These are phyloP conservation scores for Luperina nickerlii DNA, from an alignment of 2,888 invertebrate species.

Conservation along the genomic window DNA sequence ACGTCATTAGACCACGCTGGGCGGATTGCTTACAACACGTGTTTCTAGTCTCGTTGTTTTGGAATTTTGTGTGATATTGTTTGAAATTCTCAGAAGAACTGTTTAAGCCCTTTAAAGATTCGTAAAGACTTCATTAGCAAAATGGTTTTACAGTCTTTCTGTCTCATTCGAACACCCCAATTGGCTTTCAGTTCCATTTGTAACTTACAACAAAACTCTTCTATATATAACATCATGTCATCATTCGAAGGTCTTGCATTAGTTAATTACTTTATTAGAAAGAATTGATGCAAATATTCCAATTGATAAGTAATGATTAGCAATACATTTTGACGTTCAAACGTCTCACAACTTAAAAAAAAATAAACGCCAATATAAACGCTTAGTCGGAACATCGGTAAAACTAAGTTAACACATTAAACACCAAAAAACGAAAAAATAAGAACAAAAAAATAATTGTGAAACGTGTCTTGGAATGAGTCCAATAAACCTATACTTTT, in stretches of 20 bases:
- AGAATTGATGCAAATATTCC: neutral
- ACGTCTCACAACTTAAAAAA: no score
- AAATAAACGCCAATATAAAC: neutral
- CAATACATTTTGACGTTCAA: no score
- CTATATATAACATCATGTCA: neutral
- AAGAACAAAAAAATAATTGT: constrained; percentile 47
- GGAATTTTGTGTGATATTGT: neutral
- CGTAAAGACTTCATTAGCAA: neutral
- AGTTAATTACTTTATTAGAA: neutral
- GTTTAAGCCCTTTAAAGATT: neutral
- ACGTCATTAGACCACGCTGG: constrained; percentile 28
- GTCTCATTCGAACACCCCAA: no score
- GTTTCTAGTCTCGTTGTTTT: constrained; percentile 5
- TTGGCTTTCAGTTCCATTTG: neutral
- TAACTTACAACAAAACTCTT: neutral
- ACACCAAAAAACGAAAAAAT: constrained; percentile 10
- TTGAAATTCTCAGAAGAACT: neutral
- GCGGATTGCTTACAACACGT: constrained; percentile 36
- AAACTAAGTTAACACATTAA: neutral
- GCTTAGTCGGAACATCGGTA: constrained; percentile 4
- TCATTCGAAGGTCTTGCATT: neutral
- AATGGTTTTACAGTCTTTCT: neutral
- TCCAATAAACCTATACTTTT: constrained; percentile 53
- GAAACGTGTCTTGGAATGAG: constrained; percentile 50
- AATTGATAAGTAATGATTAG: no score